These are phyloP conservation scores for Kryphioiulus occultus DNA, from an alignment of 2,888 invertebrate species.

Conservation along the genomic window DNA sequence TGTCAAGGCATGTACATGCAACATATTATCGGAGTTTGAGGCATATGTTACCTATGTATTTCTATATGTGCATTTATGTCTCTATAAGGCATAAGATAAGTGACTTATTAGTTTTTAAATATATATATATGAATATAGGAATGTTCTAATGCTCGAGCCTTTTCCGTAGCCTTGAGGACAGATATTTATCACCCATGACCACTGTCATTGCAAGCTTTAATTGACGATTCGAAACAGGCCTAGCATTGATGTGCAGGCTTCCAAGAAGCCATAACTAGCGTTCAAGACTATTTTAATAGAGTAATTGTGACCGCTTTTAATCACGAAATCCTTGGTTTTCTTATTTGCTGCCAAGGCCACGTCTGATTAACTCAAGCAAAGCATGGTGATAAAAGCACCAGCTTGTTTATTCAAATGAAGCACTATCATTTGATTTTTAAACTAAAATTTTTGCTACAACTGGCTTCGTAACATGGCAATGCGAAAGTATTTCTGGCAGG, in stretches of 20 bases:
- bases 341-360: background rate
- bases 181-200: background rate
- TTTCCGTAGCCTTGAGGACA: background rate
- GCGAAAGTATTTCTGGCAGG: background rate
- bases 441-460: background rate
- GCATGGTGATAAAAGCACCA: background rate
- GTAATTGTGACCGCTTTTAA: conserved; percentile 12
- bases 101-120: conserved; percentile 3
- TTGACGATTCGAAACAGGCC: background rate
- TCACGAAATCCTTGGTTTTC: conserved; percentile 27
- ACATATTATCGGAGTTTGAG: background rate
- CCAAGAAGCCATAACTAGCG: background rate
- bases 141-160: conserved; percentile 32
- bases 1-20: background rate
- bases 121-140: conserved; percentile 11
- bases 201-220: background rate
- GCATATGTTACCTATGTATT: background rate
- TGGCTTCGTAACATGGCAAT: background rate
- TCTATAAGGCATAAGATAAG: conserved; percentile 21
- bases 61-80: conserved; percentile 29
- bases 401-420: background rate
- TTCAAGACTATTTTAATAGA: conserved; percentile 12
- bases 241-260: background rate
- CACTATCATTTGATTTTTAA: background rate
- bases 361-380: background rate